phyloP scores from a whole-genome alignment of 2,797 vertebrate genomes.

The Mycteria americana region DNA sequence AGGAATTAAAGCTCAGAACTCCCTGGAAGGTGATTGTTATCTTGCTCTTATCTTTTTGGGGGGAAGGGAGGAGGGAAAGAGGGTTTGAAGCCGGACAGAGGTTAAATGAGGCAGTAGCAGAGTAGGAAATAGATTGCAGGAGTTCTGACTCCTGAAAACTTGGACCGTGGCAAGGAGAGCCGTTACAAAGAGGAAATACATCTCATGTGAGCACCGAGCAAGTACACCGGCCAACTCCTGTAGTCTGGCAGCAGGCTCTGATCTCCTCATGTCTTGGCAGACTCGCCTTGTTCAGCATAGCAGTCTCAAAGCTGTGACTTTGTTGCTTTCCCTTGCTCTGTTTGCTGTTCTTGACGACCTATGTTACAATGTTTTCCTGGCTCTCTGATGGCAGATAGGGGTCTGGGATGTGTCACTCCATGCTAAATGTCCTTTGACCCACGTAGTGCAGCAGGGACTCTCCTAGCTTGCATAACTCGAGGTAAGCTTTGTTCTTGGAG shows the following conservation, averaged over 20 bases:
- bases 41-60: neutral
- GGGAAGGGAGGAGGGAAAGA: neutral
- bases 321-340: neutral
- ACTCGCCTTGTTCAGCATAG: accelerated
- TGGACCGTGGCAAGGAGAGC: neutral
- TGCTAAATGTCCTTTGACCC: neutral
- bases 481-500: neutral
- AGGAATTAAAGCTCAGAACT: neutral
- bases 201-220: neutral
- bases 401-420: neutral
- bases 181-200: neutral
- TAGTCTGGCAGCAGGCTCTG: neutral
- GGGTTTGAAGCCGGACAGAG: neutral
- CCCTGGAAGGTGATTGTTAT: neutral
- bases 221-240: neutral
- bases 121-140: neutral
- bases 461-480: neutral
- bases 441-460: neutral
- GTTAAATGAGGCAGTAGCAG: neutral
- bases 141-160: neutral
- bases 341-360: neutral
- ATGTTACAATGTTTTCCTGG: accelerated
- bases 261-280: neutral
- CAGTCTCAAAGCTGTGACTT: neutral
- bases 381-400: neutral